Evolutionary conservation across 2,797 vertebrate species (phyloP), one percentile per base, ranked within the genome.

Genomic region (Hafferia zeledoni): DNA sequence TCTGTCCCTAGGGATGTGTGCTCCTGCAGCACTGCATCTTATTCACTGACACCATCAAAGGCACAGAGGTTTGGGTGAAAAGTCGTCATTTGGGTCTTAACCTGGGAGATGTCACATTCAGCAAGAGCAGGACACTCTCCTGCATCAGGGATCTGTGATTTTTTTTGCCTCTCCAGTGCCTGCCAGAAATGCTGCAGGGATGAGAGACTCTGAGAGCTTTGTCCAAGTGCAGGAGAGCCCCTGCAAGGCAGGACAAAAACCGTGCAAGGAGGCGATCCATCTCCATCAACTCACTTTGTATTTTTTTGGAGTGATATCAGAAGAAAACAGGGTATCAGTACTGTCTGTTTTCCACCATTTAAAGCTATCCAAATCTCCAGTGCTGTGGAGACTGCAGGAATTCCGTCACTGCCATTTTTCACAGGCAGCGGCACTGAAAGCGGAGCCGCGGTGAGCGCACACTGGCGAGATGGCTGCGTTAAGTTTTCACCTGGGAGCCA

Each of bases 401-500:
- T 88, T 90, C 89, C 79, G 60, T 90, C 78, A 9, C 52, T 74
- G 67, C 63, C 33, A 31, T 95, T 95, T 91, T 94, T 91, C 53
- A 63, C 2, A 2, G 64, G 64, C 61, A 46, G 77, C 63, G 53
- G 74, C 52, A 24, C 80, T 31, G 74, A 63, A 71, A 70, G 47
- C 0, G 0, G 76, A 76, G 61, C 76, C 52, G 50, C 49, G 44
- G 78, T 35, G 17, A 75, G 52, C 2, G 2, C 28, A 22, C 3
- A 0, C 63, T 64, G 37, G 44, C 0, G 10, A 91, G 93, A 61
- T 85, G 91, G 69, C 88, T 56, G 46, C 2, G 1, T 67, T 93
- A 94, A 95, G 74, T 91, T 90, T 69, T 79, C 96, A 93, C 91
- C 93, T 72, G 76, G 86, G 94, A 97, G 70, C 87, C 94, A 82